phyloP scores from a whole-genome alignment of 2,888 invertebrate genomes.

The Rhamphomyia laevipes region DNA sequence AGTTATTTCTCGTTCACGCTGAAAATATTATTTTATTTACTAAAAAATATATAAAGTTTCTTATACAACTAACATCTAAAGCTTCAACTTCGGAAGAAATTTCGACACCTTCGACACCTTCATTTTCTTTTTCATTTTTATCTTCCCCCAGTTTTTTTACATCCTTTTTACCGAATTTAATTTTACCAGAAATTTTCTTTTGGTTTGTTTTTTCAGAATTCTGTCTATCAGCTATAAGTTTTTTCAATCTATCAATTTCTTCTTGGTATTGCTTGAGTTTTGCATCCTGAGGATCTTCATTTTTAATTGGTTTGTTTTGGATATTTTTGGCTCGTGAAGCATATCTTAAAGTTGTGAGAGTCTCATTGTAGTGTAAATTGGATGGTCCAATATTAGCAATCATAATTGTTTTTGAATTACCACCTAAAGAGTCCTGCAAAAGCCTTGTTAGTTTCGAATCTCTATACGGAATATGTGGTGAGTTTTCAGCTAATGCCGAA shows the following conservation, averaged over 20 bases:
- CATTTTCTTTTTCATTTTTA: slow-evolving; percentile 33
- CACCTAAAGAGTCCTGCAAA: slow-evolving; percentile 94
- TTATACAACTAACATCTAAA: neutral
- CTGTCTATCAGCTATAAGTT: slow-evolving; percentile 37
- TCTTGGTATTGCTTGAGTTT: slow-evolving; percentile 89
- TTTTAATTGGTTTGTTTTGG: slow-evolving; percentile 95
- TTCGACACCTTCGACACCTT: slow-evolving; percentile 32
- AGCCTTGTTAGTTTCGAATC: slow-evolving; percentile 94
- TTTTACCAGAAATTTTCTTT: slow-evolving; percentile 16
- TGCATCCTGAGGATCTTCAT: slow-evolving; percentile 99
- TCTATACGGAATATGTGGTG: slow-evolving; percentile 91
- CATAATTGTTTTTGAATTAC: slow-evolving; percentile 99
- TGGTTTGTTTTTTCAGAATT: slow-evolving; percentile 28
- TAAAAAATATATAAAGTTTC: neutral
- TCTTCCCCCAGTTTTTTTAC: slow-evolving; percentile 24
- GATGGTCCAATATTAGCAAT: slow-evolving; percentile 98
- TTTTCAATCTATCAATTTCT: slow-evolving; percentile 69
- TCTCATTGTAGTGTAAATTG: slow-evolving; percentile 95
- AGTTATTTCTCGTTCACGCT: slow-evolving; percentile 58
- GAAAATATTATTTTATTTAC: slow-evolving; percentile 34
- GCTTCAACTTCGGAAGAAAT: slow-evolving; percentile 11
- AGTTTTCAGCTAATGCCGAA: slow-evolving; percentile 89
- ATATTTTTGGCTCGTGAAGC: slow-evolving; percentile 97
- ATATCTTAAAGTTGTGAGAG: slow-evolving; percentile 89
- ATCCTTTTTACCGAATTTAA: slow-evolving; percentile 30